Conservation (phyloP, 2,888 invertebrate genomes). For the Drosophila acutilabella region DNA sequence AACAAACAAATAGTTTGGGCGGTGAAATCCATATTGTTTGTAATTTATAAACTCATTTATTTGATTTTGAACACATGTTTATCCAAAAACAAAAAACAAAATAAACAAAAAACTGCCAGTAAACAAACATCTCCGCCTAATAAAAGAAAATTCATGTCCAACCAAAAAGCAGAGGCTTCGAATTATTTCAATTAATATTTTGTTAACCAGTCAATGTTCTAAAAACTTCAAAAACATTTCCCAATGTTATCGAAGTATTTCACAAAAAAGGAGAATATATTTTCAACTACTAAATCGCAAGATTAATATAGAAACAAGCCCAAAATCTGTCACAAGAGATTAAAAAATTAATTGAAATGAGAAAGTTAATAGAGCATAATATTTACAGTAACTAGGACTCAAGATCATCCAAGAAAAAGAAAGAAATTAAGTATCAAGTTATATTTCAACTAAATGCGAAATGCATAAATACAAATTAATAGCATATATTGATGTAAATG, state of each 20-base stretch:
- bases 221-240: constrained; percentile 15
- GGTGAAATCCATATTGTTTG: constrained; percentile 53
- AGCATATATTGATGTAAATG: constrained; percentile 24
- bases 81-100: constrained; percentile 49
- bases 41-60: constrained; percentile 38
- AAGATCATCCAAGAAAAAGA: constrained; percentile 38
- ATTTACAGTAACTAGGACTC: constrained; percentile 62
- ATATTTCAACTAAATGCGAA: constrained; percentile 40
- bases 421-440: constrained; percentile 35
- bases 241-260: constrained; percentile 15
- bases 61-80: constrained; percentile 29
- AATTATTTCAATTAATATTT: constrained; percentile 12
- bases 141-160: constrained; percentile 26
- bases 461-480: constrained; percentile 30
- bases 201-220: constrained; percentile 3
- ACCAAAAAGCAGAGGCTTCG: constrained; percentile 38
- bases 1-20: constrained; percentile 39
- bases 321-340: constrained; percentile 48
- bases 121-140: constrained; percentile 78
- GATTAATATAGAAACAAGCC: constrained; percentile 36
- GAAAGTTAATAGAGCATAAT: constrained; percentile 57
- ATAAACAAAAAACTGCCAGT: constrained; percentile 73
- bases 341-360: constrained; percentile 36
- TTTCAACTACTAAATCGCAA: constrained; percentile 39
- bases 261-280: constrained; percentile 17